Base-by-base conservation (phyloP, 2,888 invertebrate species). In the Romanomermis culicivorax region DNA sequence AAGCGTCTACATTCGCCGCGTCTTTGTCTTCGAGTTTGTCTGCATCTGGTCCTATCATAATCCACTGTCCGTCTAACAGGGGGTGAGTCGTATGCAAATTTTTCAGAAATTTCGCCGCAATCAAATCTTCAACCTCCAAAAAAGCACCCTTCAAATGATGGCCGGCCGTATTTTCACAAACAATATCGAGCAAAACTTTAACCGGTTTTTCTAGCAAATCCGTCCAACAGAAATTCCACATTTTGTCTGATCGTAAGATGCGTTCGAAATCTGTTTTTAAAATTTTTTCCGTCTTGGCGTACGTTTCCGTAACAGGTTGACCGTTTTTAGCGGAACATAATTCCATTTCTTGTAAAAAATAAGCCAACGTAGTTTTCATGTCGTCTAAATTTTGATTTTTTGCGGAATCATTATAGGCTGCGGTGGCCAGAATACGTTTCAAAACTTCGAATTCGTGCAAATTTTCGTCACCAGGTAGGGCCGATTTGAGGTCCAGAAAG, bases 101-200 rank as follows among this genome's bases (percentile, higher is more conserved):
- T 20, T 60, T 54, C 47, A 63, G 57, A 43, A 61, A 60, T 55
- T 62, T 63, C 29, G 65, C 50, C 57, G 62, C 63, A 51, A 64
- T 64, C 23, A 62, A 61, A 3, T 63, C 62, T 4, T 59, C 60
- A 52, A 65, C 53, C 52, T 68, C 67, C 17, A 68, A 53, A 17
- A 61, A 63, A 43, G 61, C 61, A 59, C 61, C 63, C 48, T 61
- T 60, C 49, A 60, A 59, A 55, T 62, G 59, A 57, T 68, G 64
- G 26, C 65, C 64, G 52, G 66, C 63, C 11, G 65, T 64, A 59
- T 69, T 69, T 58, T 68, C 68, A 23, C 55, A 49, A 14, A 36
- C 54, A 24, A 30, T 14, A 24, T 36, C 25, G 29, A 58, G 51
- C 14, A 52, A 27, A 25, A 29, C 14, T 27, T 49, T 49, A 7